Base-by-base conservation (phyloP, 2,797 vertebrate species). In the Onychomys arenicola region DNA sequence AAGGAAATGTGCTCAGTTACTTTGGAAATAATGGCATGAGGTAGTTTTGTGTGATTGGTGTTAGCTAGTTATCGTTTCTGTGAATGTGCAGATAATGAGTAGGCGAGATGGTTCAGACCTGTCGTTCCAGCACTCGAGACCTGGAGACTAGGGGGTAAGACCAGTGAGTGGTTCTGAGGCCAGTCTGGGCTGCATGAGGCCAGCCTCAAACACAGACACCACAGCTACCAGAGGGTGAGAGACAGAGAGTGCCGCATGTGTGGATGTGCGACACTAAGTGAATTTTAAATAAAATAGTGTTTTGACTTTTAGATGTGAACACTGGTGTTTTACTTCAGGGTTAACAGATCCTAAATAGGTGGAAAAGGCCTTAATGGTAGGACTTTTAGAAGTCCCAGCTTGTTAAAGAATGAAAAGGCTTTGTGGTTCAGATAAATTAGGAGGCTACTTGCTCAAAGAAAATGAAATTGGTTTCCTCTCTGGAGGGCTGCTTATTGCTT, bases 381-480 rank as follows among this genome's bases (percentile, higher is more conserved):
- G 29, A 43, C 63, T 83, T 84, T 82, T 57, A 90, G 10, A 93
- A 78, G 27, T 88, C 32, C 2, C n/a, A 78, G 29, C 8, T 91
- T 93, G 46, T 95, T 97, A 93, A 83, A 14, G 61, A 75, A 95
- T 86, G 92, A 77, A 88, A 93, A 89, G 43, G 69, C 86, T 95
- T 94, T 95, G 65, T 93, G 37, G 17, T 91, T 96, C 55, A 96
- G 34, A 73, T 89, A 78, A 63, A 34, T 95, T 91, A 83, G 52
- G 21, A 95, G 69, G 55, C 57, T 93, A 80, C 29, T 96, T 93
- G 52, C 67, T 61, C 78, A 61, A 87, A 34, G 88, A 37, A 95
- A 81, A 19, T 93, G 81, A 94, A 92, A 83, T 93, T 63, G 34
- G 17, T 95, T 91, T 94, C 37, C 81, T 94, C 37, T 93, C 59